Base-by-base conservation (phyloP, 1,140 invertebrate species). In the Achatina immaculata region DNA sequence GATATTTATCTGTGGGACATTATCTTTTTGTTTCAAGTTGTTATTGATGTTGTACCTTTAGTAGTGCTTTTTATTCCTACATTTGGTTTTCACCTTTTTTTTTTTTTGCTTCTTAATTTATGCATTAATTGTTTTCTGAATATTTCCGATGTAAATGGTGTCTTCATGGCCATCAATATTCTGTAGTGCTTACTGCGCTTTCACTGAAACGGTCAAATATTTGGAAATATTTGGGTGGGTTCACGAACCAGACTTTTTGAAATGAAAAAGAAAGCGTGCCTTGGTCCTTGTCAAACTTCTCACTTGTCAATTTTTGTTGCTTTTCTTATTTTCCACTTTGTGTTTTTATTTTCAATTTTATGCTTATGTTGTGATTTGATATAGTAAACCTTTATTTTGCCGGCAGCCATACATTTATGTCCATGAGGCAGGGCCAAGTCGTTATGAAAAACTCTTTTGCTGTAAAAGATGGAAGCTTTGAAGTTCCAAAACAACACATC, bases 151-250 rank as follows among this genome's bases (percentile, higher is more conserved):
- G 28, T 14, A 21, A 72, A 72, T 58, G 73, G 73, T 75, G 73
- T 75, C 73, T 75, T 75, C 73, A 55, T 75, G 73, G n/a, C 11
- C 14, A 42, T 7, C 73, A 75, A 75, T 75, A 75, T 75, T 75
- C 73, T 75, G 73, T 75, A 58, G 73, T 48, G 73, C 73, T 75
- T 58, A 75, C 11, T 75, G 73, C 73, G 73, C 73, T 75, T 55
- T 75, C 31, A 14, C 28, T 40, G 9, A 31, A 14, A 66, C 9
- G 31, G 19, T n/a, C 19, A n/a, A n/a, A n/a, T n/a, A n/a, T n/a
- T n/a, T n/a, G n/a, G n/a, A n/a, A n/a, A n/a, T n/a, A n/a, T n/a
- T n/a, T n/a, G n/a, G n/a, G n/a, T n/a, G n/a, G n/a, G n/a, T n/a
- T n/a, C n/a, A n/a, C n/a, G n/a, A n/a, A n/a, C n/a, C n/a, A n/a